These are phyloP conservation scores for Sebastes dallii DNA, from an alignment of 2,797 vertebrate species.

Conservation along the genomic window DNA sequence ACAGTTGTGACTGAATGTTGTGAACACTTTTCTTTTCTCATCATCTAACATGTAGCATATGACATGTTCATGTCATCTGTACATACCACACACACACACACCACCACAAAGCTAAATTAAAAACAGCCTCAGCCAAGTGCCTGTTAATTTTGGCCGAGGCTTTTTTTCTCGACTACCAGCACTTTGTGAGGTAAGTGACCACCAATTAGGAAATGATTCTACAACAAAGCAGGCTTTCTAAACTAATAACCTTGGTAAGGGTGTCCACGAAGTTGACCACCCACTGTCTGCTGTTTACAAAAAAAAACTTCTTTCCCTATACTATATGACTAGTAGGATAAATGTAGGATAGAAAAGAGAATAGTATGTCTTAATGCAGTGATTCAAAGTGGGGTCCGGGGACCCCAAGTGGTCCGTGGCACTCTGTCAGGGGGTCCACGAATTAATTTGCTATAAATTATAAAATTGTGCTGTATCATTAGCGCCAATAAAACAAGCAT, in stretches of 20 bases:
- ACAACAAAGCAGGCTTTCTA: not conserved
- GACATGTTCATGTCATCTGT: not conserved
- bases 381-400: too few relatives aligned
- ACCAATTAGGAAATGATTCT: not conserved
- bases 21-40: not conserved
- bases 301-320: not conserved
- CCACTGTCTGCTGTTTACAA: not conserved
- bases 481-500: too few relatives aligned
- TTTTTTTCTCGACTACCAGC: not conserved
- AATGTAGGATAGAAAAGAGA: not conserved
- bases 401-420: too few relatives aligned
- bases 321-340: too few relatives aligned
- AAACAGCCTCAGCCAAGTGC: not conserved
- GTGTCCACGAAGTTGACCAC: not conserved
- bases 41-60: not conserved
- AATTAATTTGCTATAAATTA: too few relatives aligned
- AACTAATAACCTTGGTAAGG: not conserved
- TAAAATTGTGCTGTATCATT: too few relatives aligned
- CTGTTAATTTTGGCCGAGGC: not conserved
- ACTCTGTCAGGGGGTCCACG: too few relatives aligned
- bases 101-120: not conserved
- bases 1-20: not conserved
- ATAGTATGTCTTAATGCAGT: too few relatives aligned
- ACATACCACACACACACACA: not conserved
- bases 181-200: not conserved